A percentile compares a stretch with the other conserved stretches of the same genome.
Conservation (phyloP, 2,113 vertebrate genomes). For the Procavia capensis region DNA sequence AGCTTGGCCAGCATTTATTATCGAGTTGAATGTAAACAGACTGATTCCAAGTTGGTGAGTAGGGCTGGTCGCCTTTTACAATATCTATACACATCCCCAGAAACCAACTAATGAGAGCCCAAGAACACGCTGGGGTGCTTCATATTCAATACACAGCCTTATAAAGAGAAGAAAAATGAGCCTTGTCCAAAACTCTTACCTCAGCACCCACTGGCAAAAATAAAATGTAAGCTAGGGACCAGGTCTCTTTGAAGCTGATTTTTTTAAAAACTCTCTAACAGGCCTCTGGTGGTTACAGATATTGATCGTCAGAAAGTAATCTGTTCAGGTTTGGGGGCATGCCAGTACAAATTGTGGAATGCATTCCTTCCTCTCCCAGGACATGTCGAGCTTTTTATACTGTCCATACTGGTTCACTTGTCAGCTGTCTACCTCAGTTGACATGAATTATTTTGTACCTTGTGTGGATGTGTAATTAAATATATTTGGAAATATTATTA, state of each 20-base stretch:
- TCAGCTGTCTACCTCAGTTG: conserved; percentile 82
- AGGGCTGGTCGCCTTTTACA: not conserved
- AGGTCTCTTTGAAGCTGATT: conserved; percentile 86
- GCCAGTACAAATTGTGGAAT: conserved; percentile 89
- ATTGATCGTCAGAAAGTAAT: conserved; percentile 95
- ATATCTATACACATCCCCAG: conserved; percentile 60
- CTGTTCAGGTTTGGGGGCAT: conserved; percentile 93
- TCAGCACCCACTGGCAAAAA: conserved; percentile 90
- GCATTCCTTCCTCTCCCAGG: conserved; percentile 89
- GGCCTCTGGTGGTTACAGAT: conserved; percentile 93
- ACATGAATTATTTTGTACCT: conserved; percentile 76
- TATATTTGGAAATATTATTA: conserved; percentile 70
- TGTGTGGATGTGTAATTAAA: conserved; percentile 74
- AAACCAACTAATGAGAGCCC: conserved; percentile 60
- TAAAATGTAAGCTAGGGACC: conserved; percentile 88
- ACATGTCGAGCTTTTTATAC: conserved; percentile 86
- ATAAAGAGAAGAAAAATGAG: conserved; percentile 91
- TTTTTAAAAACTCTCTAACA: conserved; percentile 87
- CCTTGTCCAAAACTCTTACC: conserved; percentile 88
- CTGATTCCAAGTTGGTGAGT: conserved; percentile 57
- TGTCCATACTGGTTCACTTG: conserved; percentile 82
- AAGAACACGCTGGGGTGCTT: conserved; percentile 78
- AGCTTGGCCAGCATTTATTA: conserved; percentile 26
- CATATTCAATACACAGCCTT: conserved; percentile 86
- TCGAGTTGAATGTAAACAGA: conserved; percentile 36